phyloP scores from a whole-genome alignment of 2,797 vertebrate genomes.

The Centropyge bicolor region DNA sequence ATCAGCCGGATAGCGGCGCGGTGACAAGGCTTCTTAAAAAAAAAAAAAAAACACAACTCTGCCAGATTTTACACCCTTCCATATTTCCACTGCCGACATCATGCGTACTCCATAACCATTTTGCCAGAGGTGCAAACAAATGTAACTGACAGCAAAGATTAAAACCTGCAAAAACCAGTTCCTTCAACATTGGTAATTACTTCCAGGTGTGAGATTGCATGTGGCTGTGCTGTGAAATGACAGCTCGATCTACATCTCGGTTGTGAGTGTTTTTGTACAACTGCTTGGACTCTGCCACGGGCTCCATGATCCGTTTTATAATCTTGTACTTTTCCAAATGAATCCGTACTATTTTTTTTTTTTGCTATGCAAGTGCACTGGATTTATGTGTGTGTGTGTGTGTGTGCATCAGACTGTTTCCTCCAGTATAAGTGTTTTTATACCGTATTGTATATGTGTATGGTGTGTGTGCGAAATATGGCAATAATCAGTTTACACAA shows the following conservation, averaged over 20 bases:
- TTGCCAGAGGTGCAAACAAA: background rate
- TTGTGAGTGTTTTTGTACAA: background rate
- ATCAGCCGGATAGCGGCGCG: background rate
- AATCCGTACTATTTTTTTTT: background rate
- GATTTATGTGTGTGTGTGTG: background rate
- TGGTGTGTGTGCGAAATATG: background rate
- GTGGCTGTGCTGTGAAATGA: constrained; percentile 1
- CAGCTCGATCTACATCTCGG: constrained; percentile 1
- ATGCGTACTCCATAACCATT: background rate
- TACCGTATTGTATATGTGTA: background rate
- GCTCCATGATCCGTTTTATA: background rate
- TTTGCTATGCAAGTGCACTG: background rate
- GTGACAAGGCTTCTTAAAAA: background rate
- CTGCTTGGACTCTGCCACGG: background rate
- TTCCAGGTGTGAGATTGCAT: constrained; percentile 1
- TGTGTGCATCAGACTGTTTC: background rate
- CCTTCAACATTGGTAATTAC: background rate
- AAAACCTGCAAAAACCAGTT: background rate
- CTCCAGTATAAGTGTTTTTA: background rate
- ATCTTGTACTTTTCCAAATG: background rate
- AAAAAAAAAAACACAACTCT: background rate
- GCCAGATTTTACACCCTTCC: background rate
- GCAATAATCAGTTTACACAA: constrained; percentile 34
- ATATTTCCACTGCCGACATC: background rate
- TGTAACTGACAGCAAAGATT: background rate